Evolutionary conservation across 2,888 invertebrate genomes (phyloP), one percentile per base, ranked within the genome.

Genomic region (Poecilus cupreus): DNA sequence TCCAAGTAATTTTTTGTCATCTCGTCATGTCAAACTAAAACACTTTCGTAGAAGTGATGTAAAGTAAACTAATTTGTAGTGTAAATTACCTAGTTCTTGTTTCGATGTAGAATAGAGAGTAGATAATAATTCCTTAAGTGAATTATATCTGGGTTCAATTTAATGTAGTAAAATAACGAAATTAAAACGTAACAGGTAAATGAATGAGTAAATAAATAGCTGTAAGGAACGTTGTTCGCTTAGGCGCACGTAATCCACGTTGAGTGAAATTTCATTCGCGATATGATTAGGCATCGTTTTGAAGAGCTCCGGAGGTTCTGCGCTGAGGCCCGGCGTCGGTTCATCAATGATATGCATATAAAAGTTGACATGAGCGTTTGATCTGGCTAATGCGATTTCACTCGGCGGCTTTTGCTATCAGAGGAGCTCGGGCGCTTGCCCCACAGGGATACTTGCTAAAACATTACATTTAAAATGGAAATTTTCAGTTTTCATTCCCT

Each of bases 401-500:
- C 16, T 16, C 20, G 37, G 75, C 32, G 75, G 54, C 26, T 54
- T 75, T 75, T 75, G 24, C 75, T 75, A 75, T 75, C 75, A 75
- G 32, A 8, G 6, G 32, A 32, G 54, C 51, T 26, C 32, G 32
- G 16, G 54, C 51, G 54, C 75, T 26, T 24, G 75, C 51, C 75
- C 75, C 75, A 54, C 16, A 75, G 75, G 75, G 75, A 75, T 68
- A 68, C 78, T 78, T 78, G 68, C 78, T 78, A 78, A 78, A 78
- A 78, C 78, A 78, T 78, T 68, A 78, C 78, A 78, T 78, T 78
- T 78, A 78, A 78, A 78, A 78, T 78, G 78, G 78, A 78, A 78
- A 78, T 78, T 64, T 78, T 78, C 78, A 78, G 78, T 78, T 78
- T 78, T 64, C 78, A 57, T 77, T 60, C 32, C 32, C 32, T 32